Base-by-base conservation (phyloP, 2,888 invertebrate species). In the Clostera curtula region DNA sequence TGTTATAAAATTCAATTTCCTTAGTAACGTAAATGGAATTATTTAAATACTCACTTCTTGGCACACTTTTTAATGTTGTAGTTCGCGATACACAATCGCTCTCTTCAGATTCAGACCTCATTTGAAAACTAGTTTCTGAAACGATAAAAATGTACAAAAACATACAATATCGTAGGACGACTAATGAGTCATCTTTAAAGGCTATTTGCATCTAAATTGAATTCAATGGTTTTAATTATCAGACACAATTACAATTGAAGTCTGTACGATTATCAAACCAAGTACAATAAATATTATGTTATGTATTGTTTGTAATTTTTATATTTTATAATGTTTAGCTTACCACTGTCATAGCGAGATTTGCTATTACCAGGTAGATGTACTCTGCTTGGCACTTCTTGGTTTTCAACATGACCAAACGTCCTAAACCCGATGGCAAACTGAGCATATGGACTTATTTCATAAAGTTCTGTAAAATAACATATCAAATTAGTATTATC, bases 111-210 rank as follows among this genome's bases (percentile, higher is more conserved):
- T 85, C 85, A 0, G 85, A 85, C 36, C 84, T 62, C 68, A 77
- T 66, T 68, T 85, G 85, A 41, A 85, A 85, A 57, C 84, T 84
- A 2, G 85, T 85, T 63, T 85, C 85, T 85, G 62, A 7, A 70
- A 68, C 20, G 13, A 15, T 7, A 22, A 3, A 2, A 10, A 12
- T 12, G n/a, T 18, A 16, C 1, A 5, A 4, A n/a, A n/a, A n/a
- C n/a, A n/a, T n/a, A n/a, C n/a, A n/a, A n/a, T n/a, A n/a, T n/a
- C n/a, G n/a, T n/a, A n/a, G n/a, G n/a, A n/a, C n/a, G n/a, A n/a
- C n/a, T n/a, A n/a, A n/a, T n/a, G n/a, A n/a, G n/a, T n/a, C n/a
- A n/a, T n/a, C n/a, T n/a, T n/a, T n/a, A n/a, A n/a, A n/a, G n/a
- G n/a, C n/a, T n/a, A n/a, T n/a, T n/a, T n/a, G n/a, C n/a, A n/a